Conservation (phyloP, 2,797 vertebrate genomes). For the Paguma larvata region DNA sequence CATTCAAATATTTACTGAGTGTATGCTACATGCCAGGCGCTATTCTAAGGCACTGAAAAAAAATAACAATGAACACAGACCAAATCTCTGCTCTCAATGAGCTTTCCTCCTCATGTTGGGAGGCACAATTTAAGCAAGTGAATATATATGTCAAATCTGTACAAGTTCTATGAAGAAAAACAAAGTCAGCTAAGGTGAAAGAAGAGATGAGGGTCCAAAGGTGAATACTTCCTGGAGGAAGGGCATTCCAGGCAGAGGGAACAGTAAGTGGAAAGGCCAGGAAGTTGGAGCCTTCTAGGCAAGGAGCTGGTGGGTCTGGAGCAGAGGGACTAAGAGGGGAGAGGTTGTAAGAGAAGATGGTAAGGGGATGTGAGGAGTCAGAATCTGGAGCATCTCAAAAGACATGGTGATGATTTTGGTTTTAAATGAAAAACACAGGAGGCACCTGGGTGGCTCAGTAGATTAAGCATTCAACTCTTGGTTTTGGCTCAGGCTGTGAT, state of each 20-base stretch:
- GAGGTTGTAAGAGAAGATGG: not conserved
- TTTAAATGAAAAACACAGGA: not conserved
- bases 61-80: not conserved
- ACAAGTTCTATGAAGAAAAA: not conserved
- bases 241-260: not conserved
- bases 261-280: not conserved
- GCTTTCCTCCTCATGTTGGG: not conserved
- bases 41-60: not conserved
- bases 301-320: not conserved
- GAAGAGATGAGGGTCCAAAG: not conserved
- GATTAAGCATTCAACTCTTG: no score
- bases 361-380: rapidly evolving
- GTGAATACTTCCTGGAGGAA: not conserved
- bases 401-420: not conserved
- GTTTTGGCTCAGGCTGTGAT: no score
- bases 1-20: not conserved
- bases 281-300: not conserved
- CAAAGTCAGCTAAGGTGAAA: not conserved
- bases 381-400: not conserved
- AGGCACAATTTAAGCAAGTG: not conserved
- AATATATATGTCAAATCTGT: not conserved
- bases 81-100: not conserved
- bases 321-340: not conserved
- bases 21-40: not conserved
- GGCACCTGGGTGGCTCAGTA: no score